Base-by-base conservation (phyloP, 2,888 invertebrate genomes). In the Chesias legatella region DNA sequence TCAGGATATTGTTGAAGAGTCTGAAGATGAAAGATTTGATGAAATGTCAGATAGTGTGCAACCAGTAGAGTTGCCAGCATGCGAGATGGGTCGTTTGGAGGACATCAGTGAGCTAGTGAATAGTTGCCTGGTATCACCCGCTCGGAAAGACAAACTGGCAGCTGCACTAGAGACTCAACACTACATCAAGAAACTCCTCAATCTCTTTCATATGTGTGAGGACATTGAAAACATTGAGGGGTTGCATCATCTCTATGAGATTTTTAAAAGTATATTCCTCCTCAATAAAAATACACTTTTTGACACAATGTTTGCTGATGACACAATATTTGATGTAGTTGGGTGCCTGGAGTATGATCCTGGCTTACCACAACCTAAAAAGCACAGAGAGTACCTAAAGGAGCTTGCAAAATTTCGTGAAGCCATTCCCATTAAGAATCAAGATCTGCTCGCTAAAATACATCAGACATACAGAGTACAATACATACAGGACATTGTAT, bases 391-490 rank as follows among this genome's bases (percentile, higher is more conserved):
- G 73, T 99, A 98, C 88, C 91, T 99, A 58, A 93, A 94, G 70
- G 95, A 96, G 73, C 92, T 96, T 81, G 97, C 98, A 10, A 95
- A 94, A 85, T 97, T 96, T 78, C 93, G 94, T 65, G 96, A 96
- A 83, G 96, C 96, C 40, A 95, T 99, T 68, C 98, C 98, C 42
- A 98, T 99, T 48, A 94, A 95, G 70, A 98, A 98, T 83, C 91
- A 92, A 53, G 99, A 99, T 86, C 91, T 99, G 56, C 90, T 98
- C 62, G 95, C 97, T 40, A 99, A 99, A 91, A 99, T 99, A 63
- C 99, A 99, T 88, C 99, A 99, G 89, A 99, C 99, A 40, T 99
- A 98, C 88, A 93, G 99, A 79, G 98, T 99, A 70, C 99, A 99
- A 90, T 99, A 99, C 86, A 98, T 99, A 67, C 96, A 96, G 75